A percentile compares a stretch with the other conserved stretches of the same genome.
These are phyloP conservation scores for Sycophaga agraensis DNA, from an alignment of 1,140 invertebrate species.

Conservation along the genomic window DNA sequence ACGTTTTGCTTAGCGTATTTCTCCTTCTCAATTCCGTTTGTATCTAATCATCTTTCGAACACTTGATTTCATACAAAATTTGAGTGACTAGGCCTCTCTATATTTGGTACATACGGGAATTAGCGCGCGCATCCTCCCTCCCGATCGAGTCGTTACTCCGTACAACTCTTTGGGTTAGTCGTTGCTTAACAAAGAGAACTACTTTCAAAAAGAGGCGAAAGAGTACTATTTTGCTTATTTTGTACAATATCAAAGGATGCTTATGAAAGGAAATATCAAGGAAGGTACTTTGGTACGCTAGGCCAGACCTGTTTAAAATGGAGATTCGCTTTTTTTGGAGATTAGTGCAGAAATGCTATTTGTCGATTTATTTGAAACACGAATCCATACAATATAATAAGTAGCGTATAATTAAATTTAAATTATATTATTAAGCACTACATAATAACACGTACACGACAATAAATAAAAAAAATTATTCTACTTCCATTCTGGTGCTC, in stretches of 20 bases:
- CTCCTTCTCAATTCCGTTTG: slow-evolving; percentile 24
- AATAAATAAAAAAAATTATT: slow-evolving; percentile 24
- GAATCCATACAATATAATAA: slow-evolving; percentile 37
- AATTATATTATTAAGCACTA: slow-evolving; percentile 43
- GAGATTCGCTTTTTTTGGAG: slow-evolving; percentile 35
- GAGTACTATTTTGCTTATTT: too few relatives aligned
- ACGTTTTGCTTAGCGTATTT: slow-evolving; percentile 7
- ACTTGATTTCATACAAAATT: slow-evolving; percentile 18
- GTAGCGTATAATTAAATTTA: slow-evolving; percentile 33
- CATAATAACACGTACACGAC: slow-evolving; percentile 34
- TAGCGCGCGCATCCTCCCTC: slow-evolving; percentile 29
- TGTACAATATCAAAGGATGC: not conserved
- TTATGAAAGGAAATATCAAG: slow-evolving; percentile 21
- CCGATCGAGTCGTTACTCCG: slow-evolving; percentile 34
- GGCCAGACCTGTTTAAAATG: slow-evolving; percentile 50
- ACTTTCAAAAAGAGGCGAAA: not conserved
- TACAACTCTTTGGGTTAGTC: slow-evolving; percentile 50
- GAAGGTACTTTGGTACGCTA: slow-evolving; percentile 57
- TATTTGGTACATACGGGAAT: slow-evolving; percentile 43
- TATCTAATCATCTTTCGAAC: slow-evolving; percentile 17
- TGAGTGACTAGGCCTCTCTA: slow-evolving; percentile 49
- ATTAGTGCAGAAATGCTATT: slow-evolving; percentile 52
- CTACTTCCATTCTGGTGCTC: slow-evolving; percentile 20
- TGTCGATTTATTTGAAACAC: slow-evolving; percentile 45
- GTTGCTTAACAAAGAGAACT: slow-evolving; percentile 1